A percentile compares a stretch with the other conserved stretches of the same genome.
Conservation (phyloP, 2,888 invertebrate genomes). For the Hemistola chrysoprasaria region DNA sequence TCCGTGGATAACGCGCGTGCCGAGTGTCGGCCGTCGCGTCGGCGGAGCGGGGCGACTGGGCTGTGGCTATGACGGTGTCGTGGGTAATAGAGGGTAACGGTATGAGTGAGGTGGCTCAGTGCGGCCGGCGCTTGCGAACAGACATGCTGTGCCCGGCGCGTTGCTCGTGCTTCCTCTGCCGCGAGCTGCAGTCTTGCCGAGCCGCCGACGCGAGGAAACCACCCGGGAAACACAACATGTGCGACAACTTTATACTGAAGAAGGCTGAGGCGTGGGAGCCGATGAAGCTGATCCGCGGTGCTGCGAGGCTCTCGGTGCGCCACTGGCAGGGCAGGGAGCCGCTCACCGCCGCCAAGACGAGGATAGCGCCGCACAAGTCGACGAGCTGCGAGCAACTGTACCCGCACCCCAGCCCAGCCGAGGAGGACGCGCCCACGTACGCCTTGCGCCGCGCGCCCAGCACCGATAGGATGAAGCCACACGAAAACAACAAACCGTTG, state of each 20-base stretch:
- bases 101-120: slow-evolving; percentile 53
- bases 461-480: slow-evolving; percentile 69
- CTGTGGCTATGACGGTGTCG: slow-evolving; percentile 50
- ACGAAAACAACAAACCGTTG: slow-evolving; percentile 69
- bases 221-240: slow-evolving; percentile 63
- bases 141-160: slow-evolving; percentile 87
- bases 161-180: slow-evolving; percentile 89
- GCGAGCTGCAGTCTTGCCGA: slow-evolving; percentile 86
- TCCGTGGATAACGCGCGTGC: slow-evolving; percentile 57
- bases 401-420: slow-evolving; percentile 59
- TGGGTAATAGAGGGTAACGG: slow-evolving; percentile 50
- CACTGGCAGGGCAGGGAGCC: slow-evolving; percentile 78
- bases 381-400: slow-evolving; percentile 78
- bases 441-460: slow-evolving; percentile 75
- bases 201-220: slow-evolving; percentile 74
- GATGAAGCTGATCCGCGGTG: slow-evolving; percentile 74
- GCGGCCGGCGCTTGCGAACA: slow-evolving; percentile 67
- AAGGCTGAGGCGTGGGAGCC: slow-evolving; percentile 79
- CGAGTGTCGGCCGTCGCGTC: slow-evolving; percentile 26
- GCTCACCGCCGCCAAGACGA: slow-evolving; percentile 62
- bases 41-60: slow-evolving; percentile 50
- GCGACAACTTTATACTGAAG: slow-evolving; percentile 80
- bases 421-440: slow-evolving; percentile 61
- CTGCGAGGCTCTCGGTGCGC: slow-evolving; percentile 77
- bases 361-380: slow-evolving; percentile 66